Evolutionary conservation across 2,888 invertebrate genomes (phyloP).

Genomic region (Leptodirus hochenwartii): DNA sequence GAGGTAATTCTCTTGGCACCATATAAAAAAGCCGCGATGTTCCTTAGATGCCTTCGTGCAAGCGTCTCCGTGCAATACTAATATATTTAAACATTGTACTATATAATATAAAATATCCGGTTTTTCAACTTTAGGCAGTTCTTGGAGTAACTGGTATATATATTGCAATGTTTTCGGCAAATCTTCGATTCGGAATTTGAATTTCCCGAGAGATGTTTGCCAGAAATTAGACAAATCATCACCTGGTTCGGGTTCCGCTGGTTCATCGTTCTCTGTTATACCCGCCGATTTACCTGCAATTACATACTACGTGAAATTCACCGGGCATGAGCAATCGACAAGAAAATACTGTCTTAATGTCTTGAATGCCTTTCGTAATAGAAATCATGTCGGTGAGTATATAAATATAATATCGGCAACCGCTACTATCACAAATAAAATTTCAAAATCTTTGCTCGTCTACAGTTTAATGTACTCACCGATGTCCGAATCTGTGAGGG

Average conservation of each 20-base stretch:
- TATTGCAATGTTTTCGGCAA: conserved; percentile 85
- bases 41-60: conserved; percentile 70
- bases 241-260: conserved; percentile 46
- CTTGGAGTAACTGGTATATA: conserved; percentile 78
- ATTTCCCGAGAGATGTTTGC: conserved; percentile 85
- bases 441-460: too few species aligned
- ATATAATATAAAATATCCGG: conserved; percentile 88
- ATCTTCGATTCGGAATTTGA: conserved; percentile 77
- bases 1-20: conserved; percentile 89
- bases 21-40: conserved; percentile 81
- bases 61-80: conserved; percentile 90
- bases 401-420: too few species aligned
- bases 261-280: conserved; percentile 57
- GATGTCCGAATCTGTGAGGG: conserved; percentile 76
- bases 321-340: too few species aligned
- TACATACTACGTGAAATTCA: too few species aligned
- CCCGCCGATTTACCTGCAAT: conserved; percentile 60
- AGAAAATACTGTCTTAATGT: too few species aligned
- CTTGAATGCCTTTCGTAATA: too few species aligned
- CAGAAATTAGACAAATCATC: conserved; percentile 74
- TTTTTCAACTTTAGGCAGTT: conserved; percentile 62
- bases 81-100: conserved; percentile 75
- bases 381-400: too few species aligned
- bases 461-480: too few species aligned
- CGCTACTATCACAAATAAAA: too few species aligned